Evolutionary conservation across 2,797 vertebrate genomes (phyloP).

Genomic region (Parambassis ranga): DNA sequence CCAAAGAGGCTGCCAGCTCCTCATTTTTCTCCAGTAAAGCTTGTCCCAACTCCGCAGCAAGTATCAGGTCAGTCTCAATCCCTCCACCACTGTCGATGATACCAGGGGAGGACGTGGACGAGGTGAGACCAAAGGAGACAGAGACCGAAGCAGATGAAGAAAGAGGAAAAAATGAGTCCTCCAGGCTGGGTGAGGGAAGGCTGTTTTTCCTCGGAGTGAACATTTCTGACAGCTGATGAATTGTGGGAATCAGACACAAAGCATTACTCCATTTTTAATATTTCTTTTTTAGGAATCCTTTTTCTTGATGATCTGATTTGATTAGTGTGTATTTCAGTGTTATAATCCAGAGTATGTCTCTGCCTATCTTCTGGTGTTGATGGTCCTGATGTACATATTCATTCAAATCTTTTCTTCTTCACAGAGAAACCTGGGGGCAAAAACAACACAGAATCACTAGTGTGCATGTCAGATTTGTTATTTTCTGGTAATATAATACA

Average conservation of each 20-base stretch:
- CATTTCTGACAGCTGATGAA: conserved; percentile 46
- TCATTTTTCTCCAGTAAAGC: conserved; percentile 84
- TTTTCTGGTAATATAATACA: conserved; percentile 66
- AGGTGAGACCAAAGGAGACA: conserved; percentile 66
- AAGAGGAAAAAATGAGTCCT: conserved; percentile 83
- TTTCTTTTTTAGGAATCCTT: not conserved
- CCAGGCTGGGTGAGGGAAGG: conserved; percentile 77
- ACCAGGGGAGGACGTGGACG: conserved; percentile 57
- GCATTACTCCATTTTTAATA: conserved; percentile 2
- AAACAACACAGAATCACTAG: not conserved
- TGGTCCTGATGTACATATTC: not conserved
- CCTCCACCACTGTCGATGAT: conserved; percentile 48
- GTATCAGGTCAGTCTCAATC: conserved; percentile 81
- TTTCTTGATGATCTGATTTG: not conserved
- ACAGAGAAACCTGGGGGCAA: conserved; percentile 7
- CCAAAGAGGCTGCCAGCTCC: conserved; percentile 75
- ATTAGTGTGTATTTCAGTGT: not conserved
- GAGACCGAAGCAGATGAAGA: conserved; percentile 71
- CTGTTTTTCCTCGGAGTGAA: conserved; percentile 73
- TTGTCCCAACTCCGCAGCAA: conserved; percentile 82
- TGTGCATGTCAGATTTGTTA: conserved; percentile 9
- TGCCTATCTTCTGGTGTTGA: not conserved
- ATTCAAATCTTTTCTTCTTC: not conserved
- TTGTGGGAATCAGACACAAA: conserved; percentile 30
- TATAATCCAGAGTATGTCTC: conserved; percentile 6